Conservation (phyloP, 2,113 vertebrate species). For the Scomber scombrus region DNA sequence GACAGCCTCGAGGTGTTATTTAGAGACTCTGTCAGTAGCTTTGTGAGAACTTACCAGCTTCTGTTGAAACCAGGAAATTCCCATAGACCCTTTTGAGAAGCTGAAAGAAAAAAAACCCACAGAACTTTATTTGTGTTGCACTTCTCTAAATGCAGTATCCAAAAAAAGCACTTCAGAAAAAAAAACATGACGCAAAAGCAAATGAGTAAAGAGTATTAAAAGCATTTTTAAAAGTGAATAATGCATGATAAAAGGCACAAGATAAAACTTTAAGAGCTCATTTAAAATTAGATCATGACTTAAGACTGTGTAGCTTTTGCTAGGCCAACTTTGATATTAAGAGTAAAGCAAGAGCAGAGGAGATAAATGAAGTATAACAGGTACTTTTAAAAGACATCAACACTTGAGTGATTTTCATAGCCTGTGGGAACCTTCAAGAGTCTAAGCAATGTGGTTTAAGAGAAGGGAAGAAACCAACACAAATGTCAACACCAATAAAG, state of each 20-base stretch:
- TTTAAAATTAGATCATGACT: no score
- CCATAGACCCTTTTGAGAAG: conserved; percentile 94
- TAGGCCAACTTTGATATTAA: no score
- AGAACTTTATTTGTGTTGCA: neutral
- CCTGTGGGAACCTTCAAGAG: neutral
- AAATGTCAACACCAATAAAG: conserved; percentile 20
- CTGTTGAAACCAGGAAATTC: conserved; percentile 89
- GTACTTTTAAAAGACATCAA: no score
- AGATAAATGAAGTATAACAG: no score
- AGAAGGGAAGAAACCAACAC: neutral
- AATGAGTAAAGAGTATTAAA: neutral
- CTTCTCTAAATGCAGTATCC: conserved; percentile 12
- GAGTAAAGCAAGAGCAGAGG: no score
- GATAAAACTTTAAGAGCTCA: neutral
- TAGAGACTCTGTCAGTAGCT: neutral
- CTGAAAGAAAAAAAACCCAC: conserved; percentile 75
- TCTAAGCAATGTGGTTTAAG: neutral
- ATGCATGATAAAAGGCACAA: neutral
- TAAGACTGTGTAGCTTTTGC: neutral
- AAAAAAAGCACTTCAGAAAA: neutral
- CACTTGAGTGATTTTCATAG: neutral
- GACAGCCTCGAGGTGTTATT: neutral
- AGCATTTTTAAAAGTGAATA: neutral
- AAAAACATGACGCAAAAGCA: neutral
- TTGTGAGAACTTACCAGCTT: conserved; percentile 86